Evolutionary conservation across 1,140 invertebrate genomes (phyloP), one percentile per base, ranked within the genome.

Genomic region (Tetramorium alpestre): DNA sequence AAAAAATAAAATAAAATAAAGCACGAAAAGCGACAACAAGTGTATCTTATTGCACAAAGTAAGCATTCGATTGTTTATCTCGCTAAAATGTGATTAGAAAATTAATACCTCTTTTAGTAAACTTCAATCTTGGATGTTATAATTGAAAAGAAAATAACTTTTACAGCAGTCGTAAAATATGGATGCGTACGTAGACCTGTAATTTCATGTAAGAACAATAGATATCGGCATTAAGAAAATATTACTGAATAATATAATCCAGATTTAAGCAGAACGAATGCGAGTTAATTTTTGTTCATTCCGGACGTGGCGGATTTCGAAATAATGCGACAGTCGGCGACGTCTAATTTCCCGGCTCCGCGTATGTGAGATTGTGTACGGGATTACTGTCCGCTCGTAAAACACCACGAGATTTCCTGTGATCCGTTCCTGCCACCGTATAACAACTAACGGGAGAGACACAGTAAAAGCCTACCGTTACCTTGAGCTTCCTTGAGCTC

Each of bases 301-400:
- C 13, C 18, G 4, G 44, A 22, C 11, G 4, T 13, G 67, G 18
- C 10, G 64, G n/a, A 73, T 82, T 13, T 18, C 54, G 33, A 69
- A 73, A 82, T 72, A 51, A 72, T 58, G 18, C 18, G 41, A 41
- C 80, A 47, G 38, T 72, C 67, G 54, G 22, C 28, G 80, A 73
- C 69, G 18, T 73, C 69, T 84, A 84, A 84, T 73, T 84, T 84
- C 41, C 62, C 41, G 54, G 25, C 3, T 73, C 22, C 85, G 62
- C 41, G 38, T 80, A 44, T 72, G 33, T 84, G 25, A 81, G 44
- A 64, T 67, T 76, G 65, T 65, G 44, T 69, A 77, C 13, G 22
- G 70, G 81, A 87, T 90, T 72, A 90, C 70, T 13, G 47, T 73
- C 64, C 69, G 51, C 76, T 88, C 89, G 72, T 90, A 90, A 90